Evolutionary conservation across 2,113 vertebrate genomes (phyloP).

Genomic region (Myocastor coypus): DNA sequence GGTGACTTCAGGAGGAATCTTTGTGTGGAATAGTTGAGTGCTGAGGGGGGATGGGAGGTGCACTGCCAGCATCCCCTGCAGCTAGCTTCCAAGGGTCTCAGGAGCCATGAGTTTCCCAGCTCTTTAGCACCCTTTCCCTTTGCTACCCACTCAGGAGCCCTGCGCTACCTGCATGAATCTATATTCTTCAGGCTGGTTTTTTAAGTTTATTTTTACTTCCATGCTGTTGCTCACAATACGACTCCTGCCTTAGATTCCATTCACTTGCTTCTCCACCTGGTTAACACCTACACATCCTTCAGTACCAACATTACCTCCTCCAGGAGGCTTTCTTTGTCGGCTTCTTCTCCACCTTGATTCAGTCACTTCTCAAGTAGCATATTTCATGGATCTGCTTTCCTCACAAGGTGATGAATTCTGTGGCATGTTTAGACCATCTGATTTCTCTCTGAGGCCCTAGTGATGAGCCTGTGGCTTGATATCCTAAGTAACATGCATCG

Average conservation of each 20-base stretch:
- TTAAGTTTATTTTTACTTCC: neutral
- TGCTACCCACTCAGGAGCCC: accelerated
- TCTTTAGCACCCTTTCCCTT: neutral
- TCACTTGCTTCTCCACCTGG: neutral
- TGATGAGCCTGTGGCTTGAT: neutral
- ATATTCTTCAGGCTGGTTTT: neutral
- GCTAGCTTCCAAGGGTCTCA: neutral
- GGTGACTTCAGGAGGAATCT: neutral
- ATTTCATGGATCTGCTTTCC: neutral
- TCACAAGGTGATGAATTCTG: neutral
- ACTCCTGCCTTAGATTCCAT: neutral
- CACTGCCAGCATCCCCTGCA: neutral
- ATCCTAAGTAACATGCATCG: neutral
- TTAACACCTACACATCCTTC: neutral
- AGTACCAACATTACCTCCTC: neutral
- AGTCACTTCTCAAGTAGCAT: neutral
- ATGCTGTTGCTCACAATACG: neutral
- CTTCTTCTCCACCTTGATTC: neutral
- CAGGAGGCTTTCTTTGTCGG: neutral
- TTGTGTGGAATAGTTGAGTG: neutral
- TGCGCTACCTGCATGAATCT: neutral
- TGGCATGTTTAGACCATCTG: neutral
- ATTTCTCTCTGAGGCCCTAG: neutral
- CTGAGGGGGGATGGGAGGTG: neutral
- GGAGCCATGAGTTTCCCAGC: neutral